phyloP scores from a whole-genome alignment of 2,888 invertebrate genomes.

The Eurois occulta region DNA sequence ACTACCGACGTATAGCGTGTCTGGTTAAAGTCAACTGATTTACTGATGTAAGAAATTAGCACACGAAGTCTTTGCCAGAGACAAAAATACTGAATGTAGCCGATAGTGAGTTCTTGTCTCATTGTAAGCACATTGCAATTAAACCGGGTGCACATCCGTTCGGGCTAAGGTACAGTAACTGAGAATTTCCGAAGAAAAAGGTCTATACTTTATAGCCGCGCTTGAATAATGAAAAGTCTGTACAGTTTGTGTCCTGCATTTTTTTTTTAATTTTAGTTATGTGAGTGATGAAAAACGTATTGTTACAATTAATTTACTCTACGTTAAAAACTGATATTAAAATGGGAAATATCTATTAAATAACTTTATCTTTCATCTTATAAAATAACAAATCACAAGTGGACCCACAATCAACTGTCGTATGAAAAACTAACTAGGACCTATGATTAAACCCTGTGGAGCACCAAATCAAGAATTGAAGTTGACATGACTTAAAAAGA shows the following conservation, averaged over 20 bases:
- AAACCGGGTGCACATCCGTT: conserved; percentile 13
- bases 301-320: too few species aligned
- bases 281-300: too few species aligned
- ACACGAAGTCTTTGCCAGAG: not conserved
- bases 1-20: conserved; percentile 34
- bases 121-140: conserved; percentile 30
- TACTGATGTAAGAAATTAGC: not conserved
- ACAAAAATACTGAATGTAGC: conserved; percentile 20
- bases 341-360: too few species aligned
- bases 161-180: not conserved
- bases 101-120: conserved; percentile 5
- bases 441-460: not conserved
- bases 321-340: too few species aligned
- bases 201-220: not conserved
- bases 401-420: not conserved
- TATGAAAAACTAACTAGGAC: not conserved
- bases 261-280: not conserved
- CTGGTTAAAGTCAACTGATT: conserved; percentile 41
- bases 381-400: not conserved
- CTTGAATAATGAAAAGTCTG: not conserved
- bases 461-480: not conserved
- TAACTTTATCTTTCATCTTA: not conserved
- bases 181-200: conserved; percentile 27
- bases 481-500: not conserved
- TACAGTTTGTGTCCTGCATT: not conserved